phyloP scores from a whole-genome alignment of 2,888 invertebrate species.

The Drosophila subsilvestris region DNA sequence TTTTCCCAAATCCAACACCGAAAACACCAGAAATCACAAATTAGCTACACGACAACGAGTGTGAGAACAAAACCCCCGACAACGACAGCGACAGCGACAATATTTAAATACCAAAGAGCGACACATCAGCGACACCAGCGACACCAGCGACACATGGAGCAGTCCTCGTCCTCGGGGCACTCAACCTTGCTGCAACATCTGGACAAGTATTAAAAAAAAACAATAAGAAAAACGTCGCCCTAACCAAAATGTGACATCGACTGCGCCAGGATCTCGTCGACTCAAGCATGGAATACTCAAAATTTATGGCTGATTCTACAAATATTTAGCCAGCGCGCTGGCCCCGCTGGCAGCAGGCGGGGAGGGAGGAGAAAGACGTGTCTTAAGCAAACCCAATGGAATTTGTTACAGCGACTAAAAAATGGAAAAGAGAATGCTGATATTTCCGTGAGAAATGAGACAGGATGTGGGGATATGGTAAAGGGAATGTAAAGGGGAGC shows the following conservation, averaged over 20 bases:
- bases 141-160: constrained; percentile 61
- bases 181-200: constrained; percentile 59
- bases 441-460: constrained; percentile 63
- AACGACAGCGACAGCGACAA: constrained; percentile 6
- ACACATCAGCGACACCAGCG: constrained; percentile 32
- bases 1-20: constrained; percentile 76
- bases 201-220: constrained; percentile 57
- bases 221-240: constrained; percentile 32
- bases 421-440: constrained; percentile 19
- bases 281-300: constrained; percentile 64
- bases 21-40: constrained; percentile 81
- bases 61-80: constrained; percentile 71
- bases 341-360: constrained; percentile 45
- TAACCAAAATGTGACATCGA: constrained; percentile 39
- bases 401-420: constrained; percentile 63
- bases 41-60: constrained; percentile 75
- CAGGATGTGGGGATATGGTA: constrained; percentile 51
- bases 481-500: not conserved
- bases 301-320: constrained; percentile 58
- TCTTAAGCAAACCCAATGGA: constrained; percentile 53
- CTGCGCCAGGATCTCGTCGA: constrained; percentile 58
- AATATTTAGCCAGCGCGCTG: constrained; percentile 54
- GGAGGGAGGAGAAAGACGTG: constrained; percentile 65
- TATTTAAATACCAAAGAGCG: constrained; percentile 53
- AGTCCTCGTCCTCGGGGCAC: not conserved